phyloP scores from a whole-genome alignment of 2,888 invertebrate species.

The Serrognathus titanus region DNA sequence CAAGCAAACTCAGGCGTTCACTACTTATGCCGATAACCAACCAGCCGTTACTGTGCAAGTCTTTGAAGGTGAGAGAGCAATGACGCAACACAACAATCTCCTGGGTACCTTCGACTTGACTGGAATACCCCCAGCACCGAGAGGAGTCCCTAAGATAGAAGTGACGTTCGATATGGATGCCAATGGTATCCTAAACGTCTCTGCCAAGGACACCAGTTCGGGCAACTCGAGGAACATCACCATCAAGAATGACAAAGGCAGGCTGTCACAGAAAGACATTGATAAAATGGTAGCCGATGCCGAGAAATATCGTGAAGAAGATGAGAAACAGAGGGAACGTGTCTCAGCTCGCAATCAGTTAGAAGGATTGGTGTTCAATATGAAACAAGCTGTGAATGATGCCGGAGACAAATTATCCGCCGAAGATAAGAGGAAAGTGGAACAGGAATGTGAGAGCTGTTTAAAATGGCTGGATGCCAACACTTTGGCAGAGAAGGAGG shows the following conservation, averaged over 20 bases:
- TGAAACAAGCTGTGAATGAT: slow-evolving; percentile 64
- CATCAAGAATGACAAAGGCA: slow-evolving; percentile 79
- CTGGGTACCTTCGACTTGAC: slow-evolving; percentile 64
- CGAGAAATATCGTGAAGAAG: slow-evolving; percentile 69
- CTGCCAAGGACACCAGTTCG: slow-evolving; percentile 58
- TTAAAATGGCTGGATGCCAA: slow-evolving; percentile 68
- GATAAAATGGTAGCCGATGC: slow-evolving; percentile 76
- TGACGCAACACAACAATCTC: slow-evolving; percentile 77
- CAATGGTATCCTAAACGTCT: slow-evolving; percentile 65
- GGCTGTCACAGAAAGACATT: slow-evolving; percentile 77
- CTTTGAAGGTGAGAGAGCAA: slow-evolving; percentile 70
- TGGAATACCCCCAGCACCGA: slow-evolving; percentile 68
- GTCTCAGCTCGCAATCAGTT: slow-evolving; percentile 69
- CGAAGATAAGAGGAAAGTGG: slow-evolving; percentile 59
- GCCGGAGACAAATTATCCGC: slow-evolving; percentile 61
- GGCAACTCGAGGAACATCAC: slow-evolving; percentile 70
- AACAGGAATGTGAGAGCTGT: slow-evolving; percentile 55
- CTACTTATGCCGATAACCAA: slow-evolving; percentile 68
- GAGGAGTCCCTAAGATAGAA: slow-evolving; percentile 66
- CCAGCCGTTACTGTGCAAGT: slow-evolving; percentile 59
- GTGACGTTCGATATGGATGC: slow-evolving; percentile 73
- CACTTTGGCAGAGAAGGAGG: slow-evolving; percentile 62
- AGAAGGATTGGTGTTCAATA: slow-evolving; percentile 65
- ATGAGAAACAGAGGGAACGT: slow-evolving; percentile 64
- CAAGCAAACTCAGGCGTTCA: slow-evolving; percentile 59